Conservation (phyloP, 2,113 vertebrate species). For the Colinus virginianus region DNA sequence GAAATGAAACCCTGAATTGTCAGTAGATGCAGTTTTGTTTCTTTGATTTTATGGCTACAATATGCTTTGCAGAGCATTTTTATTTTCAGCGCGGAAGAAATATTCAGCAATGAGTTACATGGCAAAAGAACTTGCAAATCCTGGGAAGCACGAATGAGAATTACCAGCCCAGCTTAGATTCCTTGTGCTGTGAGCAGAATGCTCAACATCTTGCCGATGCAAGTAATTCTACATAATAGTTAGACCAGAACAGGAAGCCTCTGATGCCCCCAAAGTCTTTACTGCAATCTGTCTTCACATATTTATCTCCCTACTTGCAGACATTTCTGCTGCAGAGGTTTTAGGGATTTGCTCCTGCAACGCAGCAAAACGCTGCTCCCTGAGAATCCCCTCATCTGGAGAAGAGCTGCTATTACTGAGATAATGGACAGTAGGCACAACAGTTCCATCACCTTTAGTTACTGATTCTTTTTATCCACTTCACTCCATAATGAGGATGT, state of each 20-base stretch:
- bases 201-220: background rate
- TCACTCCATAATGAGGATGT: constrained; percentile 62
- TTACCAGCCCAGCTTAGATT: background rate
- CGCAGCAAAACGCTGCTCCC: constrained; percentile 61
- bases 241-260: constrained; percentile 17
- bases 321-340: constrained; percentile 53
- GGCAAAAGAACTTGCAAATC: background rate
- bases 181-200: background rate
- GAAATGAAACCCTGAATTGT: constrained; percentile 3
- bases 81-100: background rate
- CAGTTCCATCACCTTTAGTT: constrained; percentile 59
- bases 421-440: constrained; percentile 65
- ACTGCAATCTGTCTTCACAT: constrained; percentile 39
- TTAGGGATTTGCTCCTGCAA: constrained; percentile 66
- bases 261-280: constrained; percentile 15
- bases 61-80: constrained; percentile 22
- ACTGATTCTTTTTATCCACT: constrained; percentile 71
- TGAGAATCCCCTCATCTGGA: constrained; percentile 14
- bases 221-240: background rate
- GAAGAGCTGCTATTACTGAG: constrained; percentile 46
- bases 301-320: constrained; percentile 64
- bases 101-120: background rate
- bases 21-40: background rate
- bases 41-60: constrained; percentile 17
- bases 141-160: background rate